Conservation (phyloP, 2,113 vertebrate genomes). For the Sarotherodon lohbergeri region DNA sequence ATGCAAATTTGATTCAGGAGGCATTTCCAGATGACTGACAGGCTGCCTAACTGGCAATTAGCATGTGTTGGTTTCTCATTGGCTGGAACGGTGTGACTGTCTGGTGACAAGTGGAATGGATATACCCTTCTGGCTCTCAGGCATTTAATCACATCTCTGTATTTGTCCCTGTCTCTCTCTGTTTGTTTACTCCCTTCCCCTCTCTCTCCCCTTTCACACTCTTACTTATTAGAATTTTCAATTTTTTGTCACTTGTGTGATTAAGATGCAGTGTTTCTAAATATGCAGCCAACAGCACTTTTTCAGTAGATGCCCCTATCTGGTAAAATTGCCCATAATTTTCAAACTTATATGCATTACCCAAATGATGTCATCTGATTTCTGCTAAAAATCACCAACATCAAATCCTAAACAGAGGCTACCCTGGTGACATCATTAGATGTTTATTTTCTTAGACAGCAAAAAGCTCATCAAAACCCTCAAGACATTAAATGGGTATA, state of each 20-base stretch:
- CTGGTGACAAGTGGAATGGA: conserved; percentile 42
- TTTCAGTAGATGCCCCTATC: not conserved
- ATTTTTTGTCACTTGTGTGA: not conserved
- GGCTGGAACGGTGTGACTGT: conserved; percentile 26
- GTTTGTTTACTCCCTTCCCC: not conserved
- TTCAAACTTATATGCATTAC: not conserved
- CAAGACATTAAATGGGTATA: not conserved
- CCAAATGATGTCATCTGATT: not conserved
- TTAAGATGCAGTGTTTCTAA: not conserved
- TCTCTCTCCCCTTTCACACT: not conserved
- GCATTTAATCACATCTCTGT: conserved; percentile 15
- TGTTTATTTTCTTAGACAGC: not conserved
- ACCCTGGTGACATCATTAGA: not conserved
- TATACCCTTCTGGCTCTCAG: conserved; percentile 4
- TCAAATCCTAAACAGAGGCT: not conserved
- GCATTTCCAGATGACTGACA: conserved; percentile 53
- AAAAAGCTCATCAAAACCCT: not conserved
- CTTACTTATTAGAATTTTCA: not conserved
- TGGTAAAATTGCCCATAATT: not conserved
- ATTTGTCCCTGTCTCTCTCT: not conserved
- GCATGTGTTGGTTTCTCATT: conserved; percentile 41
- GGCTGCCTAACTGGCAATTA: conserved; percentile 53
- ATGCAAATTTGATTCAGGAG: conserved; percentile 41
- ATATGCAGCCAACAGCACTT: not conserved
- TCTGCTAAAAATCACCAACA: not conserved